phyloP scores from a whole-genome alignment of 2,113 vertebrate genomes.

The Rhea americana region DNA sequence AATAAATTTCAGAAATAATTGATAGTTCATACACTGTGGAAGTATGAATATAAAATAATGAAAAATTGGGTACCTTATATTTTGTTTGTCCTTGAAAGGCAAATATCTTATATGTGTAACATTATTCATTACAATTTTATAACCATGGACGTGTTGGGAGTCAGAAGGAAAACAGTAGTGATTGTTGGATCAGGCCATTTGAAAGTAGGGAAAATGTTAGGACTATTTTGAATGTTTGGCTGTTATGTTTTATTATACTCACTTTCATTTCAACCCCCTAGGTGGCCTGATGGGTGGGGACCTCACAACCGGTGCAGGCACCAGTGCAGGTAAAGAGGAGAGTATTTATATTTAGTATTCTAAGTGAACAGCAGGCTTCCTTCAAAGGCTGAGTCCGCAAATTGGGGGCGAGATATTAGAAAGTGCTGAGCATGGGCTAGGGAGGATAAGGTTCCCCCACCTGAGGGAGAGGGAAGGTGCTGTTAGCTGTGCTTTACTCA shows the following conservation, averaged over 20 bases:
- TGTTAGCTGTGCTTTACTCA: neutral
- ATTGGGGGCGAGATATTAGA: neutral
- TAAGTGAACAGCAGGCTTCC: conserved; percentile 19
- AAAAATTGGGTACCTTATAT: neutral
- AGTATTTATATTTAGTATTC: conserved; percentile 11
- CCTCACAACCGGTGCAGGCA: conserved; percentile 98
- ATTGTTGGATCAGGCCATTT: neutral
- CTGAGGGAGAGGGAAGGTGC: neutral
- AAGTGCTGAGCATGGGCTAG: neutral
- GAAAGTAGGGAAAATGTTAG: conserved; percentile 8
- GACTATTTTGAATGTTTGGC: conserved; percentile 15
- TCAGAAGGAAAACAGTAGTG: neutral
- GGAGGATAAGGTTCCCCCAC: neutral
- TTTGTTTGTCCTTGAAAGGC: conserved; percentile 43
- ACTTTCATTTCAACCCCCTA: conserved; percentile 72
- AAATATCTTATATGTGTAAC: neutral
- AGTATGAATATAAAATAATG: conserved; percentile 38
- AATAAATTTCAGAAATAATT: conserved; percentile 65
- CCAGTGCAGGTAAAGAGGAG: conserved; percentile 94
- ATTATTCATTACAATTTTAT: neutral
- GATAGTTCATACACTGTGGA: conserved; percentile 73
- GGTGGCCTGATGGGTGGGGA: conserved; percentile 99
- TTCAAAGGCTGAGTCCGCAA: conserved; percentile 23
- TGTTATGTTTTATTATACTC: conserved; percentile 27
- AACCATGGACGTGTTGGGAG: neutral